Percentiles rank a stretch among this genome's conserved stretches.
phyloP scores from a whole-genome alignment of 2,113 vertebrate genomes.

The Sylvia atricapilla region DNA sequence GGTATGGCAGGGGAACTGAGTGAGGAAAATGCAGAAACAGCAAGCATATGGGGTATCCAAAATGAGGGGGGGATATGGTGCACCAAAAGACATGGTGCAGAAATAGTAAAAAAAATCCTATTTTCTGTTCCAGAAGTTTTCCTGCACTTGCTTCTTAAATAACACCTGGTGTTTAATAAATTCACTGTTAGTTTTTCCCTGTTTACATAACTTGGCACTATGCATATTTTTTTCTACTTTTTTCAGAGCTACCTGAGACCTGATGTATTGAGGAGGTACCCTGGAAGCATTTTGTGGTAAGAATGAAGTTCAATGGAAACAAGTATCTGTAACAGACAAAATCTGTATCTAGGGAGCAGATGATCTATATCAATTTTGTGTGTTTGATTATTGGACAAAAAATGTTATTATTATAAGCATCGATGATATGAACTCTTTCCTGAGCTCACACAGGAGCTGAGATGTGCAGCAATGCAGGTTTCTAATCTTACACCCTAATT shows the following conservation, averaged over 20 bases:
- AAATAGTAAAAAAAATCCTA: background rate
- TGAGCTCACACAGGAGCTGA: background rate
- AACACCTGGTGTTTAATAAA: slow-evolving; percentile 7
- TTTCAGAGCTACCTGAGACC: background rate
- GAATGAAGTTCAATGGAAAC: background rate
- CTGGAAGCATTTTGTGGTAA: background rate
- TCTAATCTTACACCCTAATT: background rate
- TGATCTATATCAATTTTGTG: background rate
- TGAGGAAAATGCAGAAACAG: slow-evolving; percentile 16
- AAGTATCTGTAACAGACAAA: background rate
- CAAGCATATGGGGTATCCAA: background rate
- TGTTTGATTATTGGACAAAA: background rate
- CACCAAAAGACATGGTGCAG: background rate
- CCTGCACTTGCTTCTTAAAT: slow-evolving; percentile 11
- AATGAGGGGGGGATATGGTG: background rate
- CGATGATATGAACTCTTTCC: background rate
- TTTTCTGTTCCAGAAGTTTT: background rate
- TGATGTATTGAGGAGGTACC: background rate
- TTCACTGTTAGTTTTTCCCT: background rate
- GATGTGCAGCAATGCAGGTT: background rate
- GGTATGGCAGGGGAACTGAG: background rate
- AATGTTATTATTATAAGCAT: background rate
- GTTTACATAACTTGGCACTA: slow-evolving; percentile 12
- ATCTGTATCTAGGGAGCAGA: background rate
- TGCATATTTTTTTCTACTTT: background rate